Conservation (phyloP, 2,888 invertebrate species). For the Eilema sororculum region DNA sequence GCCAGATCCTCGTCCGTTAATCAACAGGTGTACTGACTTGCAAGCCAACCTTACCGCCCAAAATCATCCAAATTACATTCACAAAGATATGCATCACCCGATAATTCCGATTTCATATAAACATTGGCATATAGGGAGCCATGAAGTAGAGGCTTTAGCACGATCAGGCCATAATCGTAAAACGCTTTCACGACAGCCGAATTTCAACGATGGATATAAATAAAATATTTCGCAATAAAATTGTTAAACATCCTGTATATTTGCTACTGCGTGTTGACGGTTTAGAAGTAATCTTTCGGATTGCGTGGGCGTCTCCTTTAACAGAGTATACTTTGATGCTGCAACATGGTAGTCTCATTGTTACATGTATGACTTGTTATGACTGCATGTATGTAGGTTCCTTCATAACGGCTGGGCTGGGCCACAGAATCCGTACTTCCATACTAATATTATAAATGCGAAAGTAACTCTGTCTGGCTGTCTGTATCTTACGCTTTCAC, state of each 20-base stretch:
- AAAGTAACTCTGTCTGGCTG: too few species aligned
- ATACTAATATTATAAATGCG: too few species aligned
- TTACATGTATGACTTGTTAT: too few species aligned
- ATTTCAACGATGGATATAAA: slow-evolving; percentile 17
- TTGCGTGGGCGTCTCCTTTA: background rate
- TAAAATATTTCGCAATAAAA: slow-evolving; percentile 15
- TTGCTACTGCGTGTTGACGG: slow-evolving; percentile 7
- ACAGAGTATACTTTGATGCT: background rate
- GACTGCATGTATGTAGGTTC: too few species aligned
- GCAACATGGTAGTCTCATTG: background rate
- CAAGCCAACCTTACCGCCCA: background rate
- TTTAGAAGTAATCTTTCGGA: background rate
- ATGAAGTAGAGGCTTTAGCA: slow-evolving; percentile 14
- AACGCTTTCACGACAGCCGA: slow-evolving; percentile 12
- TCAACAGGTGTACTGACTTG: background rate
- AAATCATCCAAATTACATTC: background rate
- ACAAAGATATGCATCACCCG: background rate
- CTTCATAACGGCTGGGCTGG: too few species aligned
- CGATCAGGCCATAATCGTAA: slow-evolving; percentile 28
- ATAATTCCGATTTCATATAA: slow-evolving; percentile 9
- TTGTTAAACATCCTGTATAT: background rate
- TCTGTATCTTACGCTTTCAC: too few species aligned
- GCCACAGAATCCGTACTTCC: too few species aligned
- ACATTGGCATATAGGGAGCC: slow-evolving; percentile 8
- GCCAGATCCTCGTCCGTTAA: too few species aligned